Conservation (phyloP, 2,888 invertebrate species). For the Epinotia bilunana region DNA sequence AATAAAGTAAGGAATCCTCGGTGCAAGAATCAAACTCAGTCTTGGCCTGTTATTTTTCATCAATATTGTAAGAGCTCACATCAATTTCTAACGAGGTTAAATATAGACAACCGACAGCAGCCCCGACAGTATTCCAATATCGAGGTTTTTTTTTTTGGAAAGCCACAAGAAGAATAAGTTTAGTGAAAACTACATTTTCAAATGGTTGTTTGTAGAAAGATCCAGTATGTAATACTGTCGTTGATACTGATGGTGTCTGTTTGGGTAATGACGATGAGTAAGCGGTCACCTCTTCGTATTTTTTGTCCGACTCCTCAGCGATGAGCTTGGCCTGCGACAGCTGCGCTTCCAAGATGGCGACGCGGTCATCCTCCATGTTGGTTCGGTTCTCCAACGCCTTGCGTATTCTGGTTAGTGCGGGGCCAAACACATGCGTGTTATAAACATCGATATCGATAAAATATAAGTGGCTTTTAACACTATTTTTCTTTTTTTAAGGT, state of each 20-base stretch:
- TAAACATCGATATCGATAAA: conserved; percentile 73
- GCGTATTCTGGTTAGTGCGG: conserved; percentile 92
- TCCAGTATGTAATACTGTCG: background rate
- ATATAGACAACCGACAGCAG: background rate
- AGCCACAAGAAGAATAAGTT: too few species aligned
- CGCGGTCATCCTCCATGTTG: conserved; percentile 99
- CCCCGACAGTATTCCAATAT: background rate
- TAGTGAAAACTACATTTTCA: too few species aligned
- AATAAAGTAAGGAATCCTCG: background rate
- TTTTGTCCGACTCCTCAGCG: conserved; percentile 99
- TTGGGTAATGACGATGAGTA: conserved; percentile 53
- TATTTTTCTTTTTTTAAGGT: conserved; percentile 47
- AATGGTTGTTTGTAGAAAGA: background rate
- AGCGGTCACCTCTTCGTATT: conserved; percentile 99
- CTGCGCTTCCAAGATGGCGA: conserved; percentile 98
- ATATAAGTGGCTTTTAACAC: conserved; percentile 46
- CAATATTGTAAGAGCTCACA: conserved; percentile 5
- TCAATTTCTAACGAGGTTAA: background rate
- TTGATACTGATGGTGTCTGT: conserved; percentile 6
- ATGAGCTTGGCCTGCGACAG: conserved; percentile 99
- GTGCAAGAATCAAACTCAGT: background rate
- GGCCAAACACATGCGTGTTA: conserved; percentile 84
- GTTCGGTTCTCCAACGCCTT: conserved; percentile 99
- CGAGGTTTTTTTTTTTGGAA: background rate
- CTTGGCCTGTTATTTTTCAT: background rate